phyloP scores from a whole-genome alignment of 2,797 vertebrate genomes.

The Pampus argenteus region DNA sequence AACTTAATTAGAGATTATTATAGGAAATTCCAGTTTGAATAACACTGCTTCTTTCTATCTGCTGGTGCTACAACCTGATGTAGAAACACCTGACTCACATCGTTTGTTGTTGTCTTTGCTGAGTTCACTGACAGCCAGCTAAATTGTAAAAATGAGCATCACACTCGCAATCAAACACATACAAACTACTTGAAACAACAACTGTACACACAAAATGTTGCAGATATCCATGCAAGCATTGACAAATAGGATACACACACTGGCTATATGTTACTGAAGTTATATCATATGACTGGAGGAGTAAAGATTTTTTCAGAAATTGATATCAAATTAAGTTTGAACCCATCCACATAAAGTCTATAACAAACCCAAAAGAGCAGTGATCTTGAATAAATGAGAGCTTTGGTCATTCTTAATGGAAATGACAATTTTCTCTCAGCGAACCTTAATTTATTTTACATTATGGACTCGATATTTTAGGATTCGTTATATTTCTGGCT shows the following conservation, averaged over 20 bases:
- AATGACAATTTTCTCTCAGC: not conserved
- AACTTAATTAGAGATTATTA: not conserved
- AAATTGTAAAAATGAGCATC: slow-evolving; percentile 5
- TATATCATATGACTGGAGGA: not conserved
- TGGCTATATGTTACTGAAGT: not conserved
- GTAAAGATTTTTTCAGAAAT: too few relatives aligned
- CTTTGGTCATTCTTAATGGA: too few relatives aligned
- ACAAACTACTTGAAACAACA: not conserved
- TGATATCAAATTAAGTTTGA: too few relatives aligned
- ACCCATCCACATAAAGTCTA: too few relatives aligned
- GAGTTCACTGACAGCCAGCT: not conserved
- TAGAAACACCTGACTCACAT: not conserved
- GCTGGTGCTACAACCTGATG: not conserved
- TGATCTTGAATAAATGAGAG: too few relatives aligned
- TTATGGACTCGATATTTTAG: not conserved
- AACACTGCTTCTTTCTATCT: not conserved
- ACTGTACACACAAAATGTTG: not conserved
- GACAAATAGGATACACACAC: too few relatives aligned
- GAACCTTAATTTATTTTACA: not conserved
- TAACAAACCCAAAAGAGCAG: too few relatives aligned
- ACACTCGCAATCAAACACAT: not conserved
- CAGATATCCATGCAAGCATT: not conserved
- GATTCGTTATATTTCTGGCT: too few relatives aligned
- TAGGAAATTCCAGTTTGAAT: not conserved
- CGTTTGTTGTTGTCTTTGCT: not conserved